Evolutionary conservation across 2,797 vertebrate genomes (phyloP).

Genomic region (Gallinago nigripennis): DNA sequence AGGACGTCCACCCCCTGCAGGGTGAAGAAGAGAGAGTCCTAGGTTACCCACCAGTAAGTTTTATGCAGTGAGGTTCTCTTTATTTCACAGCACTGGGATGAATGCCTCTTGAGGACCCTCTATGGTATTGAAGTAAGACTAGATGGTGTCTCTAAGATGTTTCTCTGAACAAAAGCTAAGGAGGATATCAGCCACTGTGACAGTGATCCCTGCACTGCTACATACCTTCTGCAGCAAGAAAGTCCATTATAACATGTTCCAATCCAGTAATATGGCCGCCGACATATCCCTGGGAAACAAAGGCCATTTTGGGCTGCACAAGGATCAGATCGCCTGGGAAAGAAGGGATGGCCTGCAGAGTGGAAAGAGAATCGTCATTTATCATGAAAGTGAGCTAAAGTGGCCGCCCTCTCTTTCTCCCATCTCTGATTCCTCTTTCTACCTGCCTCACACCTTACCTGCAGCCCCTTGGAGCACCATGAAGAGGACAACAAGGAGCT

Average conservation of each 20-base stretch:
- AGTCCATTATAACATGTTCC: rapidly evolving
- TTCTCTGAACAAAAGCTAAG: background rate
- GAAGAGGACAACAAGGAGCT: background rate
- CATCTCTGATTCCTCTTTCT: background rate
- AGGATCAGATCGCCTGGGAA: rapidly evolving
- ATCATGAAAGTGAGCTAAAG: background rate
- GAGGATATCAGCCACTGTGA: background rate
- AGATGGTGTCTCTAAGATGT: too few relatives aligned
- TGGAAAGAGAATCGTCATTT: background rate
- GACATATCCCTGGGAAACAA: background rate
- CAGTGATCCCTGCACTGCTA: background rate
- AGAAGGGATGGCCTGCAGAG: background rate
- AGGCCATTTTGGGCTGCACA: rapidly evolving
- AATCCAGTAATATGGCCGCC: background rate
- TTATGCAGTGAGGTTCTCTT: background rate
- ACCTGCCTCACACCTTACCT: background rate
- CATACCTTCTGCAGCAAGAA: background rate
- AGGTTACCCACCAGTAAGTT: background rate
- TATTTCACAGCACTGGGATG: background rate
- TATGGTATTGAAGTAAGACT: background rate
- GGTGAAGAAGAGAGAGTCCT: background rate
- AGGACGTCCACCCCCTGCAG: background rate
- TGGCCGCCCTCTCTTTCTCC: background rate
- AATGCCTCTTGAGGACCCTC: background rate
- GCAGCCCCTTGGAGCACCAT: background rate